Evolutionary conservation across 35 echinoderm and acorn worm species (phyloP).

Genomic region (Heliocidaris erythrogramma): DNA sequence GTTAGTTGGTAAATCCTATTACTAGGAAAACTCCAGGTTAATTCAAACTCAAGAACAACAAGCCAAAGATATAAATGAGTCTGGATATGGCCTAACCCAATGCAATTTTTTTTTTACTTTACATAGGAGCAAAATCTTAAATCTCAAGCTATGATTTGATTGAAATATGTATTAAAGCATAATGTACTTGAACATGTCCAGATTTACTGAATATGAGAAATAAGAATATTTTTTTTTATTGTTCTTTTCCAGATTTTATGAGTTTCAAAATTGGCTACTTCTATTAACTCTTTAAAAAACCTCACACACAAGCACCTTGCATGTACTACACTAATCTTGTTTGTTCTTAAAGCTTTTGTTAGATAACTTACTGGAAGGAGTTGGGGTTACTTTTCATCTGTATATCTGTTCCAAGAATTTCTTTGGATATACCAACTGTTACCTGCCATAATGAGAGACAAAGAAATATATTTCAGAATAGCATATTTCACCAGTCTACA

Average conservation of each 20-base stretch:
- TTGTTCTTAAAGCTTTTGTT: background rate
- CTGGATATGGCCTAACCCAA: background rate
- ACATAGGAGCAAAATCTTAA: background rate
- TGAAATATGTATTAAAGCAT: no score
- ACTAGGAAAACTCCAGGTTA: background rate
- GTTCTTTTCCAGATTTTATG: no score
- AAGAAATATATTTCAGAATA: no score
- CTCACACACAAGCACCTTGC: no score
- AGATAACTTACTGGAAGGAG: conserved; percentile 49
- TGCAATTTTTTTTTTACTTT: background rate
- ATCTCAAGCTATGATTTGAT: no score
- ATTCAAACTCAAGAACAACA: background rate
- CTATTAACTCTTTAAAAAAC: no score
- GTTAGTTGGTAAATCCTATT: background rate
- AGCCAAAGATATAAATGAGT: background rate
- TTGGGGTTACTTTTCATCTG: conserved; percentile 47
- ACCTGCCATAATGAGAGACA: conserved; percentile 50
- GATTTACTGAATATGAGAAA: no score
- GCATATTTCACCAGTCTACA: background rate
- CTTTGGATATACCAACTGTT: conserved; percentile 79
- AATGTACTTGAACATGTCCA: no score
- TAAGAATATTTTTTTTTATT: no score
- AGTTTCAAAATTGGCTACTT: no score
- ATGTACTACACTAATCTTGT: background rate
- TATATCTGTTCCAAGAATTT: conserved; percentile 84